Evolutionary conservation across 1,140 invertebrate genomes (phyloP).

Genomic region (Bombus ignitus): DNA sequence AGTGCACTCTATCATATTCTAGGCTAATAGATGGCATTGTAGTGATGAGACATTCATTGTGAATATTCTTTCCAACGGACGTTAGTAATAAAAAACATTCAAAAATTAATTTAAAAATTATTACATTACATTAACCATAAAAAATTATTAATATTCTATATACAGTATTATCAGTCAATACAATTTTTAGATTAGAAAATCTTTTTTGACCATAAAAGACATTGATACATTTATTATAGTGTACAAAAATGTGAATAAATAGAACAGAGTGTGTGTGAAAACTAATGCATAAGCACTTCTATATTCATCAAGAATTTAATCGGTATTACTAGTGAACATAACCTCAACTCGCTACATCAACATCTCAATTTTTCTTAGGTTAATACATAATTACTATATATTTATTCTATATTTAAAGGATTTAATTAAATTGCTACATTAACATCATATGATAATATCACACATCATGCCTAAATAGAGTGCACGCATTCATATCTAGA

Average conservation of each 20-base stretch:
- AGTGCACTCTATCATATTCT: background rate
- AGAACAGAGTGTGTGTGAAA: background rate
- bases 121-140: no score
- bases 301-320: background rate
- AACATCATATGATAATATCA: background rate
- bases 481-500: background rate
- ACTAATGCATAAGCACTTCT: background rate
- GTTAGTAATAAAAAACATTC: background rate
- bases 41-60: background rate
- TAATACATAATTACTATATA: background rate
- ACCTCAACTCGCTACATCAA: background rate
- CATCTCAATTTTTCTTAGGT: background rate
- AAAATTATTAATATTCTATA: background rate
- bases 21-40: background rate
- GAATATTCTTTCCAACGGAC: background rate
- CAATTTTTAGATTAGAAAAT: background rate
- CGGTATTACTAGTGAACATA: background rate
- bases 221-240: background rate
- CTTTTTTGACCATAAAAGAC: background rate
- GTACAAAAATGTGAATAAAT: background rate
- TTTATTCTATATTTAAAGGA: background rate
- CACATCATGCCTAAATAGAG: background rate
- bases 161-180: background rate
- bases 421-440: background rate
- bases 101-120: background rate